phyloP scores from a whole-genome alignment of 2,797 vertebrate species.

The Sebastes glaucus region DNA sequence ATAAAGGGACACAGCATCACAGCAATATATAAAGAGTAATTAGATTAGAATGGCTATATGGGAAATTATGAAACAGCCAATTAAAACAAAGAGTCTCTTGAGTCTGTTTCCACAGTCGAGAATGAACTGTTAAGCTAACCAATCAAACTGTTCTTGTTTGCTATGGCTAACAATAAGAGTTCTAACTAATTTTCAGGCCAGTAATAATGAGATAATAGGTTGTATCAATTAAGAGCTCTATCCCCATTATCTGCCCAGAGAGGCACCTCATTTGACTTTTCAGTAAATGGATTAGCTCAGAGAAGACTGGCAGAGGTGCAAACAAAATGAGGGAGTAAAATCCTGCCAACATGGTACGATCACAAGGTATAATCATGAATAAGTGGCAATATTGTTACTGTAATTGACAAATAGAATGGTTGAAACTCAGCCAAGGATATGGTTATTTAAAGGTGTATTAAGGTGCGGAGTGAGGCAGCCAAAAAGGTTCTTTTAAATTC shows the following conservation, averaged over 20 bases:
- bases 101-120: not conserved
- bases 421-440: not conserved
- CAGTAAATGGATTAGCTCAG: not conserved
- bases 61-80: not conserved
- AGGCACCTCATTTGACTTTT: not conserved
- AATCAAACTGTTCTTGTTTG: not conserved
- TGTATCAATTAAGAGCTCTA: constrained; percentile 17
- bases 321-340: not conserved
- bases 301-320: not conserved
- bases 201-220: constrained; percentile 13
- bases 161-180: not conserved
- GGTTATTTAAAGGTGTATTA: not conserved
- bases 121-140: not conserved
- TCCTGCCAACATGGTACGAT: not conserved
- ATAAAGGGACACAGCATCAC: not conserved
- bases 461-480: not conserved
- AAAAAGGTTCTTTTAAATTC: not conserved
- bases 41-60: not conserved
- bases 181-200: not conserved
- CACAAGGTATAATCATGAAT: not conserved
- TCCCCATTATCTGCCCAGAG: not conserved
- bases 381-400: not conserved
- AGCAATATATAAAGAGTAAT: not conserved
- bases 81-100: not conserved
- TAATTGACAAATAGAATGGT: not conserved